Base-by-base conservation (phyloP, 2,113 vertebrate species). In the Monarcha castaneiventris region DNA sequence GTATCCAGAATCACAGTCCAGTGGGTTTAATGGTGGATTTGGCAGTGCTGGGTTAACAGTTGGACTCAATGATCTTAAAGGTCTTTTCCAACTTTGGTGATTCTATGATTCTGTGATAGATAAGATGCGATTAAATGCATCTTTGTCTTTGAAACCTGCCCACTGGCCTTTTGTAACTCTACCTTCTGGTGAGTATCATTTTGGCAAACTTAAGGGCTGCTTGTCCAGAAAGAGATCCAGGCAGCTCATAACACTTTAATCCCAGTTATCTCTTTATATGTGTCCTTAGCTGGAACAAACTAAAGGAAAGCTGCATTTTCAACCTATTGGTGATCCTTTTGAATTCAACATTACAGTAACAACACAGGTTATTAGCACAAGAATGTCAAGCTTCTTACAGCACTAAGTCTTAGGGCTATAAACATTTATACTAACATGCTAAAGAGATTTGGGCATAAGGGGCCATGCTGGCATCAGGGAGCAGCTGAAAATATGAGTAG, bases 391-490 rank as follows among this genome's bases (percentile, higher is more conserved):
- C 52, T 91, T 91, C 89, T 95, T 84, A 59, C 23, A 80, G 63
- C 78, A 67, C 62, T 73, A 58, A 78, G 58, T 94, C 84, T 78
- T 67, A 85, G 55, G 77, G 77, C 80, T 94, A 54, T 90, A 90
- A 96, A 89, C 83, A 76, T 93, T 93, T 73, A 84, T 58, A 68
- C 77, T 84, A 92, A 68, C 69, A 59, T 61, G 49, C 84, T 93
- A 69, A 86, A 87, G 61, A 95, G 83, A 85, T 90, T 94, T 58
- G 84, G 51, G 63, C 68, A 68, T 75, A 73, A 61, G 83, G 80
- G 79, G 55, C n/a, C 6, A 1, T 67, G 27, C 32, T 85, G 89
- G 37, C 72, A 66, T 88, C 79, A 90, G 76, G 52, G 49, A 87
- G 27, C 17, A 4, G 46, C 74, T 76, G 74, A 91, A 97, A 87